Evolutionary conservation across 1,140 invertebrate species (phyloP), one percentile per base, ranked within the genome.

Genomic region (Lucilia cuprina): DNA sequence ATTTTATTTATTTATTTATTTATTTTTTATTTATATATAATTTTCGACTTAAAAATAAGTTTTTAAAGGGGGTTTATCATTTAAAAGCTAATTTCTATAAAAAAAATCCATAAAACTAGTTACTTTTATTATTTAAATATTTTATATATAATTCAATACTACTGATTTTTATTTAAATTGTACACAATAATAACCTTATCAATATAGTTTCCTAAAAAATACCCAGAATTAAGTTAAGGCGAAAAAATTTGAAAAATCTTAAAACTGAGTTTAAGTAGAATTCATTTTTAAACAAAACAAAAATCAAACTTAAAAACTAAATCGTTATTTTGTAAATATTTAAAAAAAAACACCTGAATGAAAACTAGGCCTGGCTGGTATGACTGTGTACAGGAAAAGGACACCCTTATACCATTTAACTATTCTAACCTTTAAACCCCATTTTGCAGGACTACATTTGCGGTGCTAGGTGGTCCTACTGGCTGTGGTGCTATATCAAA

Each of bases 401-500:
- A 8, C 41, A 41, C 50, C 12, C 17, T 55, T 55, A 5, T 55
- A 17, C 50, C 12, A 2, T 0, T 55, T 30, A 30, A 3, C 7
- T n/a, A 55, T 55, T 14, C 13, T 55, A 17, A 55, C 8, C 25
- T 12, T 80, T 80, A 80, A 80, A 80, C 25, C 0, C n/a, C 41
- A 21, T 80, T 80, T 21, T 80, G 41, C 0, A 80, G 10, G n/a
- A 35, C 77, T 49, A 80, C 77, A 50, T 80, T n/a, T 7, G 21
- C 21, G 19, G 87, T 89, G 25, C 85, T 86, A 12, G 89, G 87
- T 17, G 88, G 87, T 9, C 87, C 89, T 0, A 88, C 34, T 50
- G 83, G 83, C 80, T 88, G 87, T 2, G 88, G 86, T 17, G 88
- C 87, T 47, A 90, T 84, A 82, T 90, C 88, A 14, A 89, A 90